Percentiles rank a stretch among this genome's conserved stretches.
Evolutionary conservation across 2,888 invertebrate species (phyloP).

Genomic region (Epistrophe eligans): DNA sequence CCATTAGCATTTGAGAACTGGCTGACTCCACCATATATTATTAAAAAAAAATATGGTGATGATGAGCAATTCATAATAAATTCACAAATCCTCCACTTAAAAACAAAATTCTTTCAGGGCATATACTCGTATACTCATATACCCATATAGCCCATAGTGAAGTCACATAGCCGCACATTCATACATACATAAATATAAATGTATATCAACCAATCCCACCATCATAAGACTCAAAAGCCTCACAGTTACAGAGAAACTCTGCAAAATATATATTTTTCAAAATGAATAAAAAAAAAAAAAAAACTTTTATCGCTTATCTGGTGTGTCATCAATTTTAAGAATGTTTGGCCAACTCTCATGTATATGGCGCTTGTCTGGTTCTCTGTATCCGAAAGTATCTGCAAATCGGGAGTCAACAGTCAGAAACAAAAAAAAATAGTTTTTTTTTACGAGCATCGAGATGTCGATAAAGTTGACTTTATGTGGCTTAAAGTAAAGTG

Average conservation of each 20-base stretch:
- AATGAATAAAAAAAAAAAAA: not conserved
- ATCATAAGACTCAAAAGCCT: constrained; percentile 5
- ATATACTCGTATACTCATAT: not conserved
- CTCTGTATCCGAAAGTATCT: constrained; percentile 35
- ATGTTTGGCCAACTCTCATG: constrained; percentile 40
- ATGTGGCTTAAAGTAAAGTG: constrained; percentile 44
- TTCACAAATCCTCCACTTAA: constrained; percentile 40
- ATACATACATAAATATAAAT: not conserved
- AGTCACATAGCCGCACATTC: not conserved
- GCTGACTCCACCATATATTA: constrained; percentile 2
- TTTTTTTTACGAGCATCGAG: constrained; percentile 40
- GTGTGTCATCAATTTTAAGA: constrained; percentile 50
- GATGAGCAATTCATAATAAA: constrained; percentile 58
- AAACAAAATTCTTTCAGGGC: constrained; percentile 9
- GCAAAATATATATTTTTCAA: constrained; percentile 7
- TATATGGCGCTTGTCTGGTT: constrained; percentile 40
- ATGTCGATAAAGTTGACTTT: constrained; percentile 49
- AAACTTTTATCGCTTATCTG: constrained; percentile 40
- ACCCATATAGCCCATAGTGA: not conserved
- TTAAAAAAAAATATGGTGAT: constrained; percentile 9
- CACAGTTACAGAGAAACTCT: constrained; percentile 9
- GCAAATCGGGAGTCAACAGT: constrained; percentile 33
- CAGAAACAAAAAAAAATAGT: constrained; percentile 20
- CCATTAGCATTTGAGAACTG: constrained; percentile 8
- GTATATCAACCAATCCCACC: not conserved